phyloP scores from a whole-genome alignment of 2,888 invertebrate species.

The Scaptomyza caliginosa region DNA sequence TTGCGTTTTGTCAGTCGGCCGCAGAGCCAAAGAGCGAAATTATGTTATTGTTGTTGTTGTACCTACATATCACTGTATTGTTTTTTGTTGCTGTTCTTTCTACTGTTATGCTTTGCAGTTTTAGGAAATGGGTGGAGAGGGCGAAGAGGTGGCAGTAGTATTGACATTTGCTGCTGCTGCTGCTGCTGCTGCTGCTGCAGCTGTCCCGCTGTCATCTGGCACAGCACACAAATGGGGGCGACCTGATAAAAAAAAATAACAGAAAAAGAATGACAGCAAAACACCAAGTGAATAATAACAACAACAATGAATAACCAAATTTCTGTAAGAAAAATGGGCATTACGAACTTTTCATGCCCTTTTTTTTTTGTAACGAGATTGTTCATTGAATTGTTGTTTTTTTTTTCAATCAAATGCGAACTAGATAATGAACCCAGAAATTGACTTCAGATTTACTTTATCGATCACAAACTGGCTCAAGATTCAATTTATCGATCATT shows the following conservation, averaged over 20 bases:
- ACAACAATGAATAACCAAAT: slow-evolving; percentile 15
- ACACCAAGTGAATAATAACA: slow-evolving; percentile 20
- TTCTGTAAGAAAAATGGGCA: neutral
- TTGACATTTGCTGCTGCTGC: slow-evolving; percentile 20
- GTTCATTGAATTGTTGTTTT: neutral
- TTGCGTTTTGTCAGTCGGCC: slow-evolving; percentile 35
- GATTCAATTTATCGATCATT: neutral
- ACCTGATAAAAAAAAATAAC: slow-evolving; percentile 27
- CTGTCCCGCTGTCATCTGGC: slow-evolving; percentile 35
- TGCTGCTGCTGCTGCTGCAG: slow-evolving; percentile 42
- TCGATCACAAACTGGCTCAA: neutral
- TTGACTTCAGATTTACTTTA: too few species aligned
- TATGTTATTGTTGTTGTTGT: slow-evolving; percentile 15
- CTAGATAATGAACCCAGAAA: neutral
- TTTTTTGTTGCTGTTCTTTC: slow-evolving; percentile 10
- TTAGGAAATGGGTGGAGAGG: neutral
- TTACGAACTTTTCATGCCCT: slow-evolving; percentile 23
- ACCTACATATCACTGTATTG: too few species aligned
- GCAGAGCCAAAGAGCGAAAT: slow-evolving; percentile 40
- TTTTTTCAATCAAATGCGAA: neutral
- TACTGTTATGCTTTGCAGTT: slow-evolving; percentile 29
- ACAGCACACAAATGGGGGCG: slow-evolving; percentile 32
- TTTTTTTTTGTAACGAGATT: neutral
- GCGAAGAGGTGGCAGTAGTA: neutral
- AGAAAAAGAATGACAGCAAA: slow-evolving; percentile 16